Evolutionary conservation across 2,888 invertebrate species (phyloP), one percentile per base, ranked within the genome.

Genomic region (Bellardia pandia): DNA sequence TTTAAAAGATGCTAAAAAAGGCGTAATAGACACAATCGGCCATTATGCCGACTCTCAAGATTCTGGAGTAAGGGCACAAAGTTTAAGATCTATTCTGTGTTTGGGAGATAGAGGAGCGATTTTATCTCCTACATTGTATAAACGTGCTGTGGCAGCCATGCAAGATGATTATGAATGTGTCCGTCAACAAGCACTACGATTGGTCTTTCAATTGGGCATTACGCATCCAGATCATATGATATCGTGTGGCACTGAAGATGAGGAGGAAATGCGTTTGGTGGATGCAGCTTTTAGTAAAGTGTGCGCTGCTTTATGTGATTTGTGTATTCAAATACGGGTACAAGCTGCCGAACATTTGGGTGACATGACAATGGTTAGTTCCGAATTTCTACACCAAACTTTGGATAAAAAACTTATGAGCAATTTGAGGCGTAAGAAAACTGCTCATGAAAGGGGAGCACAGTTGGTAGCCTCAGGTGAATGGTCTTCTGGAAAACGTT

Each of bases 391-490:
- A 77, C 96, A 98, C 91, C 99, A 99, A 94, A 99, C 99, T 0
- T 94, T 99, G 51, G 99, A 99, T 92, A 99, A 99, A 93, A 99
- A 99, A 92, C 95, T 99, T 37, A 98, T 99, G 98, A 98, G 98
- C 74, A 97, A 98, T 91, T 97, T 98, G 96, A 92, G 97, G 96
- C 96, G 96, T 90, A 98, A 97, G 93, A 95, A 95, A 77, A 96
- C 97, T 0, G 96, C 97, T 0, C 98, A 98, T 94, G 98, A 98
- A 94, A 95, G 98, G 13, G 97, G 97, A 30, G 96, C 96, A 90
- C 97, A 97, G 91, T 95, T 96, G 90, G 97, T 97, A 45, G 95
- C 97, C 13, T 96, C 96, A 79, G 98, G 98, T 1, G 98, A 98
- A 92, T 98, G 98, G 98, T 96, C 98, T 0, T 96, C 97, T 89